Percentiles rank a stretch among this genome's conserved stretches.
Conservation (phyloP, 2,888 invertebrate species). For the Willowsia nigromaculata region DNA sequence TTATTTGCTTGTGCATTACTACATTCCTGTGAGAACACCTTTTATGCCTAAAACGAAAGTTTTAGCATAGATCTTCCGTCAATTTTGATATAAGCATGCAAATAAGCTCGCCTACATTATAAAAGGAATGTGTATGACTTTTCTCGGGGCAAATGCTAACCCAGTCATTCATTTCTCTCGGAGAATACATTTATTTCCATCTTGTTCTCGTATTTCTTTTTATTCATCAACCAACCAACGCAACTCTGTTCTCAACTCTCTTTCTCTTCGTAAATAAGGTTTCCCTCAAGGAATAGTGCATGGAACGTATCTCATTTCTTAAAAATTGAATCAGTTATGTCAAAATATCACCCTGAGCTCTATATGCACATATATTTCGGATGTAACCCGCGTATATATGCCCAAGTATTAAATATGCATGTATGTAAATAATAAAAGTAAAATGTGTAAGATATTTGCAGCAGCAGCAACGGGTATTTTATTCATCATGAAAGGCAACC, state of each 20-base stretch:
- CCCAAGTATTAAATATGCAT: not conserved
- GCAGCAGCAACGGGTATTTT: not conserved
- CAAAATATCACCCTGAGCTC: not conserved
- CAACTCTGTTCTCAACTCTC: not conserved
- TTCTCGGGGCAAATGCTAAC: slow-evolving; percentile 47
- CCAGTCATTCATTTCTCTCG: slow-evolving; percentile 34
- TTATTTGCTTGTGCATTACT: slow-evolving; percentile 2
- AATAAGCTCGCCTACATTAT: not conserved
- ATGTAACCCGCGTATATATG: not conserved
- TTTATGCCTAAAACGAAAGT: not conserved
- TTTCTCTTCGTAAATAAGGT: slow-evolving; percentile 3
- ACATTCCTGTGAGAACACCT: not conserved
- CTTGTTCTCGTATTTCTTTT: slow-evolving; percentile 33
- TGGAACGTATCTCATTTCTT: slow-evolving; percentile 13
- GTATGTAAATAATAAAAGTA: not conserved
- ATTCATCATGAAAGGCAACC: not conserved
- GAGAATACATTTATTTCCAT: slow-evolving; percentile 49
- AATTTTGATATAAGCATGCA: slow-evolving; percentile 10
- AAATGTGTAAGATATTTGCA: slow-evolving; percentile 1
- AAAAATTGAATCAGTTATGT: slow-evolving; percentile 20
- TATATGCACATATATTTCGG: not conserved
- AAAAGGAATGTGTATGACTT: not conserved
- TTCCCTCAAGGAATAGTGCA: not conserved
- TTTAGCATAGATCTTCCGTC: not conserved
- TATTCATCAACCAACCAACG: not conserved